phyloP scores from a whole-genome alignment of 2,113 vertebrate genomes.

The Mustelus asterias region DNA sequence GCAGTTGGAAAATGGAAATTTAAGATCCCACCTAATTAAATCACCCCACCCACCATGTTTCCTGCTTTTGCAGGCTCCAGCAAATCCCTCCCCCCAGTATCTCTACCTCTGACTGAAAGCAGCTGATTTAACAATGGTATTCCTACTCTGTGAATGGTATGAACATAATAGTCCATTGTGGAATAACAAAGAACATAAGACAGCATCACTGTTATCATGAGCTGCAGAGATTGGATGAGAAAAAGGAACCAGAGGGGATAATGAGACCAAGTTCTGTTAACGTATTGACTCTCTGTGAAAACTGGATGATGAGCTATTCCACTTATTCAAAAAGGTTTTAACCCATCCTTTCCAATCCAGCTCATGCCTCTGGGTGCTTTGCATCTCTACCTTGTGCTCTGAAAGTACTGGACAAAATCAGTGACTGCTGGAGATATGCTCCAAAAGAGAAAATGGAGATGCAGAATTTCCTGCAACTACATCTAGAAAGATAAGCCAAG shows the following conservation, averaged over 20 bases:
- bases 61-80: neutral
- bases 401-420: neutral
- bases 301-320: neutral
- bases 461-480: neutral
- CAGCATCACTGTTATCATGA: neutral
- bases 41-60: neutral
- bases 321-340: neutral
- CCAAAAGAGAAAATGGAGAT: neutral
- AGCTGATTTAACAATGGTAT: neutral
- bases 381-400: neutral
- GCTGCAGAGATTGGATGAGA: neutral
- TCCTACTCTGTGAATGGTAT: neutral
- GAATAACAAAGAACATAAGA: neutral
- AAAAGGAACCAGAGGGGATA: neutral
- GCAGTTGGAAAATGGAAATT: too few species aligned
- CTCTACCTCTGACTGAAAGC: neutral
- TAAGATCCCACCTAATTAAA: too few species aligned
- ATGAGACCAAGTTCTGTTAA: neutral
- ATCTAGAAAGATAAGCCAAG: neutral
- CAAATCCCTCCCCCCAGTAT: neutral
- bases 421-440: neutral
- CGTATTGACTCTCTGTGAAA: neutral
- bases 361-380: neutral
- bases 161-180: neutral
- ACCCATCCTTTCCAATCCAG: neutral